phyloP scores from a whole-genome alignment of 2,888 invertebrate genomes.

The Dichetophora obliterata region DNA sequence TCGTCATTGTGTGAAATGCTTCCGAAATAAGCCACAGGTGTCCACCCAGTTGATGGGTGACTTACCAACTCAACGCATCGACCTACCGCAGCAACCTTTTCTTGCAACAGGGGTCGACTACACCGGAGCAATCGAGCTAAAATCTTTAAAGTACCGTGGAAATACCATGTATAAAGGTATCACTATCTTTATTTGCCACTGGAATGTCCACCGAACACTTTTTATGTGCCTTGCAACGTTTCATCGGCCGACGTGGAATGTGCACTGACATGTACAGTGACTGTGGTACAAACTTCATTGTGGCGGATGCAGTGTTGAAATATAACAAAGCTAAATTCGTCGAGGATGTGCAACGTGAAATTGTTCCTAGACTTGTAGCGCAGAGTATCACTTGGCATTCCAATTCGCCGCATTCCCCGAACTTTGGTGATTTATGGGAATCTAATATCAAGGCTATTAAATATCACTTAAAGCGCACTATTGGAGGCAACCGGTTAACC shows the following conservation, averaged over 20 bases:
- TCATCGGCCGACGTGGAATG: neutral
- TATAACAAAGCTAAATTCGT: neutral
- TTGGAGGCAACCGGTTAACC: slow-evolving; percentile 26
- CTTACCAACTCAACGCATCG: neutral
- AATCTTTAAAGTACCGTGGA: too few relatives aligned
- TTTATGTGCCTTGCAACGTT: too few relatives aligned
- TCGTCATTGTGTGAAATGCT: neutral
- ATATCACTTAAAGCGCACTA: slow-evolving; percentile 27
- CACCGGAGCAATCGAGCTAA: too few relatives aligned
- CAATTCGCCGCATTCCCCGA: slow-evolving; percentile 11
- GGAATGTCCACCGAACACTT: too few relatives aligned
- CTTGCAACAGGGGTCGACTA: neutral
- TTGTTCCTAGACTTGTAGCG: neutral
- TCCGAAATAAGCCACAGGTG: neutral
- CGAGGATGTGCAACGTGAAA: neutral
- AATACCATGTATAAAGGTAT: neutral
- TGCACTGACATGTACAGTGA: neutral
- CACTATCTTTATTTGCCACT: neutral
- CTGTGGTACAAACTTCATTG: neutral
- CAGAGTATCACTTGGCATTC: neutral
- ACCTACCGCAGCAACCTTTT: too few relatives aligned
- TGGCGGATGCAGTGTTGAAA: too few relatives aligned
- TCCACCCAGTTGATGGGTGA: neutral
- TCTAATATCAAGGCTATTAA: slow-evolving; percentile 17
- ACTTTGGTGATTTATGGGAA: slow-evolving; percentile 20